These are phyloP conservation scores for Cassiopea andromeda DNA, from an alignment of 30 jellyfish, hydroid and myxozoan species.

Conservation along the genomic window DNA sequence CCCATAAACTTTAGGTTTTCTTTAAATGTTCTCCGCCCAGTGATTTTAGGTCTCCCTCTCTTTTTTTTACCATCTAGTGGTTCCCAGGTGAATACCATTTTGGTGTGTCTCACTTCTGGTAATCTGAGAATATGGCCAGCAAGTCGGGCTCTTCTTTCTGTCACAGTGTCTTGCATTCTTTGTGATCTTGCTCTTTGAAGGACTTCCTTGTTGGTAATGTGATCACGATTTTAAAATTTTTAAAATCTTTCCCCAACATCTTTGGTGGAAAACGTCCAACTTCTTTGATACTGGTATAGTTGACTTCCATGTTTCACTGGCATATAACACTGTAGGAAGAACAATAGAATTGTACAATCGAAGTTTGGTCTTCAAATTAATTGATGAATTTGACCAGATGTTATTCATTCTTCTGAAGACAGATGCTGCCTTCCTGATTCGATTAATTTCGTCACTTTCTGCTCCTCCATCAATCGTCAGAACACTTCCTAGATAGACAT, in stretches of 20 bases:
- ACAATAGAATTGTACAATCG: constrained; percentile 10
- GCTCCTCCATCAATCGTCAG: neutral
- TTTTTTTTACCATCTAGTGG: neutral
- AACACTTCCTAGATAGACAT: constrained; percentile 3
- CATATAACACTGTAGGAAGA: constrained; percentile 11
- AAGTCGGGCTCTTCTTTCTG: constrained; percentile 1
- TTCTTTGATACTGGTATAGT: neutral
- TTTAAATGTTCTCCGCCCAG: constrained; percentile 12
- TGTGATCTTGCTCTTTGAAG: neutral
- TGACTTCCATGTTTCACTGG: constrained; percentile 26
- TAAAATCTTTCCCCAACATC: neutral
- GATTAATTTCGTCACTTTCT: neutral
- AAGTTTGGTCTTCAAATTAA: neutral
- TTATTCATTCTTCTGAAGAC: constrained; percentile 17
- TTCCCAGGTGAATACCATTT: neutral
- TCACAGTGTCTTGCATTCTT: neutral
- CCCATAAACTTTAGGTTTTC: neutral
- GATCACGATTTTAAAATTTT: neutral
- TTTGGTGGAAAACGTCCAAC: constrained; percentile 5
- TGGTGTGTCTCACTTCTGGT: neutral
- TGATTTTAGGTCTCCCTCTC: constrained; percentile 3
- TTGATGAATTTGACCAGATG: neutral
- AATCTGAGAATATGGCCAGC: constrained; percentile 24
- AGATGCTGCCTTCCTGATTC: constrained; percentile 15
- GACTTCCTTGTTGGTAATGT: constrained; percentile 13